phyloP scores from a whole-genome alignment of 2,888 invertebrate genomes.

The Hetaerina titia region DNA sequence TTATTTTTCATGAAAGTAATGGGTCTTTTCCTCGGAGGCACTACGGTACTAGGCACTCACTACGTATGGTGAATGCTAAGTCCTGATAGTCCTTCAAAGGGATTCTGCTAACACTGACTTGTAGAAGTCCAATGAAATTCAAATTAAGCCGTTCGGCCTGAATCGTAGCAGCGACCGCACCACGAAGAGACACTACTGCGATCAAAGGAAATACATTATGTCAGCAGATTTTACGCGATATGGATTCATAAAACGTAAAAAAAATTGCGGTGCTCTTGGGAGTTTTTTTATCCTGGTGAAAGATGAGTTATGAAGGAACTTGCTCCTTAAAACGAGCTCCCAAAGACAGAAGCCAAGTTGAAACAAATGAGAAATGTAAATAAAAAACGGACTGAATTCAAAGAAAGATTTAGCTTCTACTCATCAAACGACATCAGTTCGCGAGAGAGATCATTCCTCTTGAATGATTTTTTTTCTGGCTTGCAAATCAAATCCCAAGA shows the following conservation, averaged over 20 bases:
- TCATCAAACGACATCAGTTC: neutral
- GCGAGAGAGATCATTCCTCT: neutral
- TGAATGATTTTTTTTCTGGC: neutral
- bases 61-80: no score
- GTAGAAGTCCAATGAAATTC: neutral
- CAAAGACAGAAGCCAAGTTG: neutral
- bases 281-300: neutral
- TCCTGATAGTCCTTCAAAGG: neutral
- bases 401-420: neutral
- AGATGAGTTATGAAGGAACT: neutral
- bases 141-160: neutral
- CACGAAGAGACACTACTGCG: neutral
- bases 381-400: neutral
- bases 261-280: neutral
- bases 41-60: no score
- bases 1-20: no score
- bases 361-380: slow-evolving; percentile 15
- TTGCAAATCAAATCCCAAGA: neutral
- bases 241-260: neutral
- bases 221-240: neutral
- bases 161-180: neutral
- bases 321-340: neutral
- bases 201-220: neutral
- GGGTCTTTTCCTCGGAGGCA: no score
- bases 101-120: neutral